Evolutionary conservation across 2,888 invertebrate genomes (phyloP), one percentile per base, ranked within the genome.

Genomic region (Aleiodes alternator): DNA sequence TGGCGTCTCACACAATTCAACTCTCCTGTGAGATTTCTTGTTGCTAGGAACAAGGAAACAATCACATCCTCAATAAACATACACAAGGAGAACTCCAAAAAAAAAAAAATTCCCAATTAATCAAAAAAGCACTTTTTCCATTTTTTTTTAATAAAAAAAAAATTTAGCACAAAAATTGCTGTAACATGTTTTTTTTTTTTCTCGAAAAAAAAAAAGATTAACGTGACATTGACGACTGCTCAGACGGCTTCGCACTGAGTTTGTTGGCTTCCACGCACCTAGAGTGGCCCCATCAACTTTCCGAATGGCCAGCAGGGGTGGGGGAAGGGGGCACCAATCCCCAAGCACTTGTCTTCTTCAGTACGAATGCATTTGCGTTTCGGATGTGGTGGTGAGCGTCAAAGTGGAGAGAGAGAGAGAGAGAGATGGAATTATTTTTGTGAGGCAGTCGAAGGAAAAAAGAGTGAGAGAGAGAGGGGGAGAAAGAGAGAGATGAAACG

Each of bases 211-310:
- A 61, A 43, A 64, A 43, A 43, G 43, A 43, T 43, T 43, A 43
- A 5, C 12, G 14, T 64, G 64, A 64, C 75, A 57, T 72, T 57
- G 59, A 51, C 55, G 64, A 78, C 72, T 74, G 43, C 72, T 71
- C 69, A 70, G 61, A 70, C 78, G 78, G 76, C 78, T 79, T 75
- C 76, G 81, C 79, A 88, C 88, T 88, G 87, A 87, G 88, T 89
- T 88, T 87, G 88, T 87, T 88, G 88, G 89, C 88, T 89, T 88
- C 87, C 79, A 80, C 79, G 80, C 74, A 79, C 80, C 83, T 77
- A 79, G 81, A 79, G 81, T 80, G 80, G 75, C 79, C 75, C 76
- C 74, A 55, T 56, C 74, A n/a, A 72, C 72, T 72, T 70, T 72
- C 73, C 76, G 43, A 48, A 34, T 74, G 75, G 69, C 3, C 43